These are phyloP conservation scores for Chymomyza caudatula DNA, from an alignment of 2,888 invertebrate species.

Conservation along the genomic window DNA sequence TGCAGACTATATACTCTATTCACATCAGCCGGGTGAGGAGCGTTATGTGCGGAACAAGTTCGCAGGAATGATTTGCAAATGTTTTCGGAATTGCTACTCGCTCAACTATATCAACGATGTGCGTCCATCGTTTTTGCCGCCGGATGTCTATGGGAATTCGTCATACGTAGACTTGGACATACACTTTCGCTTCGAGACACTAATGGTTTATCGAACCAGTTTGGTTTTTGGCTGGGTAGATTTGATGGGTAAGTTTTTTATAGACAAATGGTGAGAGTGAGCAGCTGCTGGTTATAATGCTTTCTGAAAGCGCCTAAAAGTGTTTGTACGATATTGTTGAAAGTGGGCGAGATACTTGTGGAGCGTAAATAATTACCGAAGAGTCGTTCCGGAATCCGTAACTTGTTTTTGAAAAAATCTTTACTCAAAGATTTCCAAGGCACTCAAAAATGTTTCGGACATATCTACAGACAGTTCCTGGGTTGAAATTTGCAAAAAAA, in stretches of 20 bases:
- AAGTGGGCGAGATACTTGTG: no score
- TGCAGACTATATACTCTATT: slow-evolving; percentile 66
- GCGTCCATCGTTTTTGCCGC: slow-evolving; percentile 68
- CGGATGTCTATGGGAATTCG: slow-evolving; percentile 62
- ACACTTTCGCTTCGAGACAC: slow-evolving; percentile 77
- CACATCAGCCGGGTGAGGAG: slow-evolving; percentile 67
- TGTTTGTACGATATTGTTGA: no score
- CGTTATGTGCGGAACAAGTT: slow-evolving; percentile 62
- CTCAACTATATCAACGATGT: slow-evolving; percentile 74
- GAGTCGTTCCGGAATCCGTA: no score
- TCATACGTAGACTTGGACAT: slow-evolving; percentile 77
- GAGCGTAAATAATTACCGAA: no score
- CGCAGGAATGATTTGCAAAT: slow-evolving; percentile 75
- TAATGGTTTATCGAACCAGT: slow-evolving; percentile 78
- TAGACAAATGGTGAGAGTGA: background rate
- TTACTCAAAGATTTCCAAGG: no score
- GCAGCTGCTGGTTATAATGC: background rate
- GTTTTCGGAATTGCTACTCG: slow-evolving; percentile 76
- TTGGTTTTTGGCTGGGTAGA: slow-evolving; percentile 79
- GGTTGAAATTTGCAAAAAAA: no score
- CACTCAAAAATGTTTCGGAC: no score
- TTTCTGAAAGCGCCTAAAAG: no score
- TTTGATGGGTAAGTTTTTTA: slow-evolving; percentile 76
- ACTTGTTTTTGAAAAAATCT: no score
- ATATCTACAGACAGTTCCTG: no score